Conservation (phyloP, 2,888 invertebrate species). For the Macroteleia sp. region DNA sequence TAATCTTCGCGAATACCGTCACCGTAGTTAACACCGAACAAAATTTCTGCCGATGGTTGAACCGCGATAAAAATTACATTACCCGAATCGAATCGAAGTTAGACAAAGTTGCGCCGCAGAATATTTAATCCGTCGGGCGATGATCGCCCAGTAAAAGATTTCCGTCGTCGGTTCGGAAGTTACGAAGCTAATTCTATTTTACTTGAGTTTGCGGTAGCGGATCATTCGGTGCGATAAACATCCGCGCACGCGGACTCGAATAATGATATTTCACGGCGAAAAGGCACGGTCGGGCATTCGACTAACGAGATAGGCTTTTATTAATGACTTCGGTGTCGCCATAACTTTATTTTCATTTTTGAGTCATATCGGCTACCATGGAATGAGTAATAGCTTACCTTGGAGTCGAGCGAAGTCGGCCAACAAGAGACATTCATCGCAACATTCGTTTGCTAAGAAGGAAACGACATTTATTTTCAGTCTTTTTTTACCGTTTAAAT, state of each 20-base stretch:
- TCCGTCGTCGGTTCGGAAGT: slow-evolving; percentile 36
- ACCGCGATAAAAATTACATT: slow-evolving; percentile 80
- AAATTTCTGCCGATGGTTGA: slow-evolving; percentile 72
- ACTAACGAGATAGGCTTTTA: slow-evolving; percentile 46
- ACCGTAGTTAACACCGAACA: slow-evolving; percentile 32
- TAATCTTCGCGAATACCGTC: slow-evolving; percentile 33
- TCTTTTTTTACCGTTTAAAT: too few species aligned
- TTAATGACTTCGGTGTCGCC: slow-evolving; percentile 41
- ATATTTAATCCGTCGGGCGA: slow-evolving; percentile 44
- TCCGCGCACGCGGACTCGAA: slow-evolving; percentile 19
- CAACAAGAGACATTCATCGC: slow-evolving; percentile 43
- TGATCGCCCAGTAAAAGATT: slow-evolving; percentile 42
- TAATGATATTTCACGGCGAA: slow-evolving; percentile 52
- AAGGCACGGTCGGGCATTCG: slow-evolving; percentile 4
- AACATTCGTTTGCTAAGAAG: too few species aligned
- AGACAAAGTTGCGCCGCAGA: slow-evolving; percentile 22
- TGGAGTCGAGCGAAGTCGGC: background rate
- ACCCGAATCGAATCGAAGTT: slow-evolving; percentile 70
- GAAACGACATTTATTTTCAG: slow-evolving; percentile 10
- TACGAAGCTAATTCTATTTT: slow-evolving; percentile 41
- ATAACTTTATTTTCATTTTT: slow-evolving; percentile 48
- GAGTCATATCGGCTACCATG: slow-evolving; percentile 21
- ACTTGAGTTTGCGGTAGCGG: slow-evolving; percentile 27
- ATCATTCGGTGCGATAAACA: slow-evolving; percentile 43
- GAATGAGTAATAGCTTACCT: slow-evolving; percentile 46